Base-by-base conservation (phyloP, 2,113 vertebrate genomes). In the Cololabis saira region DNA sequence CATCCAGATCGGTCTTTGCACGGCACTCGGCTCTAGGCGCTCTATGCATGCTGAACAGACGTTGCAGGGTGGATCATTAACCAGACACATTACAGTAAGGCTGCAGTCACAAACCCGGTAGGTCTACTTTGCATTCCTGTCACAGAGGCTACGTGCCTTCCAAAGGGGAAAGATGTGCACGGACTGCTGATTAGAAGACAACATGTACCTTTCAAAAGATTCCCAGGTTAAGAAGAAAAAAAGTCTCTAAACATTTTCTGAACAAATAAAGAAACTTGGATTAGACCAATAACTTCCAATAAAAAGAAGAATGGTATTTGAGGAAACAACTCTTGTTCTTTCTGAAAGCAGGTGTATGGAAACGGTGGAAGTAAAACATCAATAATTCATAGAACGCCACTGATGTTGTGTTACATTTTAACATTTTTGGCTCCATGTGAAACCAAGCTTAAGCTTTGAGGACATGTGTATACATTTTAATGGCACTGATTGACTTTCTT, bases 101-200 rank as follows among this genome's bases (percentile, higher is more conserved):
- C 59, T 61, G 67, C 30, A 62, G 48, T 81, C 54, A 76, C 57
- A 45, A 76, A 65, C 71, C 55, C 18, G 33, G 49, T 74, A 74
- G 83, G 70, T 69, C 82, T 78, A 69, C 68, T 93, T 92, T 76
- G 60, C 84, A 93, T 94, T 94, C 92, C 55, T 87, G 88, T 93
- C 92, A 94, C 91, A 92, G 55, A 76, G 79, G 22, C 72, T 88
- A 87, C 90, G 91, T 94, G 93, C 82, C 76, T 79, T 64, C 65
- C 55, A 51, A 21, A 42, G 27, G 74, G 61, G 68, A 91, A 91
- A 83, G 71, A 78, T 71, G 71, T 70, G 54, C 78, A 90, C 15
- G 78, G 81, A 65, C 87, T 66, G 73, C 76, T 87, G 85, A 64
- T 56, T 80, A 53, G 40, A 33, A 67, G 68, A 75, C 44, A 37